These are phyloP conservation scores for Eupithecia insigniata DNA, from an alignment of 2,888 invertebrate species.

Conservation along the genomic window DNA sequence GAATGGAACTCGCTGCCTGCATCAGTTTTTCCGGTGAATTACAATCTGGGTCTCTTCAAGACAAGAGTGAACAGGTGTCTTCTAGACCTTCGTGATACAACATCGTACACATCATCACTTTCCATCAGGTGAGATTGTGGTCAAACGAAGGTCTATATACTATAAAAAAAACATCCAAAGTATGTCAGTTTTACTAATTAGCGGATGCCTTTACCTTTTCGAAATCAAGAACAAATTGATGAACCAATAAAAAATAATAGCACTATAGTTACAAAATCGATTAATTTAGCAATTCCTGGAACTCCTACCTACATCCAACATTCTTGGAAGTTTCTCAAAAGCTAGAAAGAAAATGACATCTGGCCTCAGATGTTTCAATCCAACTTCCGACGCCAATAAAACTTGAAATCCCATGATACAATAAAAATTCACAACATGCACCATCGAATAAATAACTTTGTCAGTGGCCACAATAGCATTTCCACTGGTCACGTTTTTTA, in stretches of 20 bases:
- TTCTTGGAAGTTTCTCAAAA: conserved; percentile 18
- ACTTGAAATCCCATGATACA: conserved; percentile 79
- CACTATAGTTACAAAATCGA: neutral
- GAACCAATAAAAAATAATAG: neutral
- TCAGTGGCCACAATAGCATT: conserved; percentile 78
- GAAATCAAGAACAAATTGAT: neutral
- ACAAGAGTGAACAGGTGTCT: too few relatives aligned
- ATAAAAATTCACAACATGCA: conserved; percentile 81
- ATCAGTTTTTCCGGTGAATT: too few relatives aligned
- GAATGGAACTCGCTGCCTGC: too few relatives aligned
- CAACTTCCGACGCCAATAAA: conserved; percentile 69
- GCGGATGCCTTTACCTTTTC: too few relatives aligned
- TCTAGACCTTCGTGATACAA: too few relatives aligned
- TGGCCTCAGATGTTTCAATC: conserved; percentile 54
- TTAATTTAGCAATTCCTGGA: neutral
- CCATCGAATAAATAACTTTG: conserved; percentile 83
- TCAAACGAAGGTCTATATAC: too few relatives aligned
- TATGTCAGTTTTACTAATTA: too few relatives aligned
- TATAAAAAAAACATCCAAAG: too few relatives aligned
- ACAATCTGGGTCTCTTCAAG: too few relatives aligned
- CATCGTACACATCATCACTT: too few relatives aligned
- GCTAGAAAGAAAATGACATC: conserved; percentile 27
- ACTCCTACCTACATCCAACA: neutral
- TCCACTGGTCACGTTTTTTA: conserved; percentile 74
- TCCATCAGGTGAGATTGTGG: too few relatives aligned